Percentiles rank a stretch among this genome's conserved stretches.
phyloP scores from a whole-genome alignment of 2,113 vertebrate genomes.

The Anarrhichthys ocellatus region DNA sequence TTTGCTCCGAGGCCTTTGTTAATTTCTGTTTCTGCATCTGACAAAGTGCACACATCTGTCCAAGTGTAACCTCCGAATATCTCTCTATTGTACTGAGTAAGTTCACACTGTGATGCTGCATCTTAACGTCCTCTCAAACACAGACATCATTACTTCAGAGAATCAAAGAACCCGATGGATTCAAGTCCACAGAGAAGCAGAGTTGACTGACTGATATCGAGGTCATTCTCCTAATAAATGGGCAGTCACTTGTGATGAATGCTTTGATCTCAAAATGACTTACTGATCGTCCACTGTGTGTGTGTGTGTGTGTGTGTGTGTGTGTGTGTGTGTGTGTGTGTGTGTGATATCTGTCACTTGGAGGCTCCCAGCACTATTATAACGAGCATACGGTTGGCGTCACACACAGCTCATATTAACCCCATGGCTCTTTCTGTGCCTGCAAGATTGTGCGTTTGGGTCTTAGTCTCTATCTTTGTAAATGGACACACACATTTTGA shows the following conservation, averaged over 20 bases:
- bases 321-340: constrained; percentile 50
- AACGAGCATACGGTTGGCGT: constrained; percentile 80
- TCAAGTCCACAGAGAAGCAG: constrained; percentile 9
- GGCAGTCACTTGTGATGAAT: constrained; percentile 64
- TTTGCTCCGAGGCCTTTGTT: background rate
- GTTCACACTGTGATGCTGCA: background rate
- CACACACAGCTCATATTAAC: constrained; percentile 77
- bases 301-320: constrained; percentile 51
- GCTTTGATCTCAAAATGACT: constrained; percentile 67
- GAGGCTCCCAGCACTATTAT: constrained; percentile 80
- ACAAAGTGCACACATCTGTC: constrained; percentile 7
- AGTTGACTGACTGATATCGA: constrained; percentile 35
- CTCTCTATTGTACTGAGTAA: background rate
- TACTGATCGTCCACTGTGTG: constrained; percentile 60
- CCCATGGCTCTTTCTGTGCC: constrained; percentile 68
- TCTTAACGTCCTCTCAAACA: background rate
- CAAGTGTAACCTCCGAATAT: background rate
- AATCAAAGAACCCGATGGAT: constrained; percentile 2
- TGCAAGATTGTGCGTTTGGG: constrained; percentile 49
- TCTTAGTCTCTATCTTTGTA: constrained; percentile 23
- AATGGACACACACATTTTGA: constrained; percentile 22
- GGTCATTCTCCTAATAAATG: constrained; percentile 50
- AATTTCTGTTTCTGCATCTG: background rate
- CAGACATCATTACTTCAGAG: background rate
- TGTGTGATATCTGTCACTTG: constrained; percentile 77